Percentiles rank a stretch among this genome's conserved stretches.
phyloP scores from a whole-genome alignment of 2,888 invertebrate genomes.

The Perizoma affinitatum region DNA sequence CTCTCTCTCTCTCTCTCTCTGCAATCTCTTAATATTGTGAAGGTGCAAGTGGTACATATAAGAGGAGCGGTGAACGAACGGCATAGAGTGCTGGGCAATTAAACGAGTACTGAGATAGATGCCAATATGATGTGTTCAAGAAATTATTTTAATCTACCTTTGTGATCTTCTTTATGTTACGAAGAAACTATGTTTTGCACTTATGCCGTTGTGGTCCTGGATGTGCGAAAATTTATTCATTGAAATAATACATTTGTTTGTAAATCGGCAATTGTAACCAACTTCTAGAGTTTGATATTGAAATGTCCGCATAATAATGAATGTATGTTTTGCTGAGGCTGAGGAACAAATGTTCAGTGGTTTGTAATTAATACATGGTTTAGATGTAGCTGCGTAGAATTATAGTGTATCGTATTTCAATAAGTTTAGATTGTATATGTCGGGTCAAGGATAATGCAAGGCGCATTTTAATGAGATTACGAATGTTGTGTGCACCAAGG shows the following conservation, averaged over 20 bases:
- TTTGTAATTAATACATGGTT: slow-evolving; percentile 12
- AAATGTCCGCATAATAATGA: too few relatives aligned
- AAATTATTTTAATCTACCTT: too few relatives aligned
- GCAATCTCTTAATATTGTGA: too few relatives aligned
- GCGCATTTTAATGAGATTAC: slow-evolving; percentile 27
- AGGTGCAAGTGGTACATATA: too few relatives aligned
- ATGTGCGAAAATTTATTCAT: slow-evolving; percentile 8
- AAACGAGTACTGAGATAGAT: not conserved
- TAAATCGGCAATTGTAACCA: not conserved
- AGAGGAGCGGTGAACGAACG: too few relatives aligned
- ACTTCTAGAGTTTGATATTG: not conserved
- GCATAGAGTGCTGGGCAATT: too few relatives aligned
- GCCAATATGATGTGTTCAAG: not conserved
- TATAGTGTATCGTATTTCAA: not conserved
- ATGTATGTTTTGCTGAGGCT: too few relatives aligned
- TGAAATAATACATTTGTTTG: not conserved
- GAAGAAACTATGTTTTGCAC: not conserved
- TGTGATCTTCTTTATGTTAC: not conserved
- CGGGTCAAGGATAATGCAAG: slow-evolving; percentile 18
- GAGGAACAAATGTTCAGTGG: too few relatives aligned
- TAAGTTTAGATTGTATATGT: not conserved
- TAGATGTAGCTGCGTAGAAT: slow-evolving; percentile 21
- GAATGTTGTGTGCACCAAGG: slow-evolving; percentile 23
- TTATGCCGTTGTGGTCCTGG: not conserved
- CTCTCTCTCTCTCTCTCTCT: too few relatives aligned